Evolutionary conservation across 1,140 invertebrate genomes (phyloP).

Genomic region (Hyles euphorbiae): DNA sequence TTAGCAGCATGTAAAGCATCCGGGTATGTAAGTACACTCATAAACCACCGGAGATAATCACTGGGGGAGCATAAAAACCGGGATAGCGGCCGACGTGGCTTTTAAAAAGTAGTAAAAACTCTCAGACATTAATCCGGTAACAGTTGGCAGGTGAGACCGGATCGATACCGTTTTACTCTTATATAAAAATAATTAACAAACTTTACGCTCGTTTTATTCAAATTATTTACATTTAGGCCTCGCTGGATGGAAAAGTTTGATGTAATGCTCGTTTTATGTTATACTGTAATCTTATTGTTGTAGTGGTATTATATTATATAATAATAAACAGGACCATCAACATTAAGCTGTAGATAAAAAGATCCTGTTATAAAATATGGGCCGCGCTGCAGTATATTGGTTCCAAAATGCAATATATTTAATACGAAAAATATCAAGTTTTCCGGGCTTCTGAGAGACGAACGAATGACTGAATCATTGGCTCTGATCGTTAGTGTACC

Average conservation of each 20-base stretch:
- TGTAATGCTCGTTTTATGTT: too few species aligned
- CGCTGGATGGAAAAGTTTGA: not conserved
- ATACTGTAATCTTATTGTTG: too few species aligned
- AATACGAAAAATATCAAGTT: too few species aligned
- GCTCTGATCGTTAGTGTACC: too few species aligned
- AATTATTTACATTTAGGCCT: conserved; percentile 13
- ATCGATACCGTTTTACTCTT: conserved; percentile 40
- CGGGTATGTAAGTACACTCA: conserved; percentile 8
- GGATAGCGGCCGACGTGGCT: conserved; percentile 29
- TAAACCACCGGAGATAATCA: conserved; percentile 23
- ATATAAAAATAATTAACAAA: conserved; percentile 40
- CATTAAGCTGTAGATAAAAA: too few species aligned
- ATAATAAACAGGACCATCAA: too few species aligned
- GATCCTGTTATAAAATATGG: too few species aligned
- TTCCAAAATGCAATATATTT: too few species aligned
- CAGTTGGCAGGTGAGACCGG: conserved; percentile 47
- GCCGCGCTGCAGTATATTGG: too few species aligned
- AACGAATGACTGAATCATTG: too few species aligned
- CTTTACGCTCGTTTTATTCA: conserved; percentile 20
- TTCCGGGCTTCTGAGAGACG: too few species aligned
- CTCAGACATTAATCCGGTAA: conserved; percentile 41
- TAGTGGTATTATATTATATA: too few species aligned
- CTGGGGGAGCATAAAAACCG: conserved; percentile 37
- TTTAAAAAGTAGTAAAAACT: conserved; percentile 65
- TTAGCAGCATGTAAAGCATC: conserved; percentile 10